Evolutionary conservation across 2,797 vertebrate species (phyloP).

Genomic region (Rhadinocentrus ornatus): DNA sequence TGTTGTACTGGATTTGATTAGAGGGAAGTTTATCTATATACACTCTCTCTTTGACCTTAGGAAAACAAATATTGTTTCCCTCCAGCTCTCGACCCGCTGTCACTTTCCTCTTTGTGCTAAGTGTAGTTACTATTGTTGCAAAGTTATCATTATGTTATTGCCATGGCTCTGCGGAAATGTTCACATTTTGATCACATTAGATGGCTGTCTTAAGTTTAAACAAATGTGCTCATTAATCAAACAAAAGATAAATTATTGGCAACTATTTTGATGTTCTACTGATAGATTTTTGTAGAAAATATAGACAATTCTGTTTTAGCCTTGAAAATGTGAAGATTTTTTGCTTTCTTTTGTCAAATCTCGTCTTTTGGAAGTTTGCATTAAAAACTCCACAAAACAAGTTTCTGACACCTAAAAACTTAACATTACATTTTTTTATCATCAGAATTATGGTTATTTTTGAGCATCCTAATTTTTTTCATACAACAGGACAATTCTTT

Average conservation of each 20-base stretch:
- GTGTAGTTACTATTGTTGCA: conserved; percentile 22
- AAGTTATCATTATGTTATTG: conserved; percentile 16
- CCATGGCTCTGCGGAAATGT: background rate
- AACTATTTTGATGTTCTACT: background rate
- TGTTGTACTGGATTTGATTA: conserved; percentile 70
- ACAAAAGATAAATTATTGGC: background rate
- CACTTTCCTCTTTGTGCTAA: conserved; percentile 51
- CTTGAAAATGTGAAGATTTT: background rate
- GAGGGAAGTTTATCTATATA: conserved; percentile 68
- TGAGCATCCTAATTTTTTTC: background rate
- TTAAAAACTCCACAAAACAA: background rate
- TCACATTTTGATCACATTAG: background rate
- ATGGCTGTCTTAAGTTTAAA: background rate
- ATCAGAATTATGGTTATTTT: background rate
- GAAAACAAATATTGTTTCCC: conserved; percentile 66
- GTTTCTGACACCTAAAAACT: background rate
- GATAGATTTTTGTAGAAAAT: background rate
- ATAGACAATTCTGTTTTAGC: conserved; percentile 6
- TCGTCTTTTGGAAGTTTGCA: background rate
- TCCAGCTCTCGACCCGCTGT: conserved; percentile 28
- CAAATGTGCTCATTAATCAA: background rate
- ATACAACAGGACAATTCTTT: conserved; percentile 6
- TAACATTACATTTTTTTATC: background rate
- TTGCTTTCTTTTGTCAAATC: background rate
- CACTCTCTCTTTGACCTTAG: conserved; percentile 73